Conservation (phyloP, 2,113 vertebrate species). For the Phaethon lepturus region DNA sequence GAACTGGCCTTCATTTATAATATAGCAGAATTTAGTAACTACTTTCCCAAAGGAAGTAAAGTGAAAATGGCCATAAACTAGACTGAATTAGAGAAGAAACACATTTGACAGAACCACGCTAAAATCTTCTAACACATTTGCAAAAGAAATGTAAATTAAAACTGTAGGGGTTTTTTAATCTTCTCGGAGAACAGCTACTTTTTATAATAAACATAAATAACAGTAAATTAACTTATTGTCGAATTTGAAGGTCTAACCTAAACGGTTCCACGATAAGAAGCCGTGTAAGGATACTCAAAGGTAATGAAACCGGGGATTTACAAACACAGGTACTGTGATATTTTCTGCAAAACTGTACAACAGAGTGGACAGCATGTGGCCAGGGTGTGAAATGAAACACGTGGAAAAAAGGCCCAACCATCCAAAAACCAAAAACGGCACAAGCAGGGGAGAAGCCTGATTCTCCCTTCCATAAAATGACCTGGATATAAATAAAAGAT, state of each 20-base stretch:
- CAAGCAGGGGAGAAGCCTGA: neutral
- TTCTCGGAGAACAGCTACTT: neutral
- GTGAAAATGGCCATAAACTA: slow-evolving; percentile 56
- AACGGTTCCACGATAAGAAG: neutral
- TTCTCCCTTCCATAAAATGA: neutral
- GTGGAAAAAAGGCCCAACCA: neutral
- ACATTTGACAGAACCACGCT: neutral
- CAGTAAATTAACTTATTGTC: neutral
- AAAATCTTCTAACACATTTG: slow-evolving; percentile 34
- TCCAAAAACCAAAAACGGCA: neutral
- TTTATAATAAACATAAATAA: neutral
- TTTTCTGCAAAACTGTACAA: neutral
- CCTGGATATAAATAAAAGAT: neutral
- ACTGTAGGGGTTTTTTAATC: neutral
- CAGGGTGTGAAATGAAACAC: neutral
- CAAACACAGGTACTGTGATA: neutral
- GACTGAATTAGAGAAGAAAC: slow-evolving; percentile 48
- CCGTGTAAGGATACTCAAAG: neutral
- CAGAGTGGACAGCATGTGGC: neutral
- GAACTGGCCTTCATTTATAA: slow-evolving; percentile 69
- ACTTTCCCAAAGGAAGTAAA: slow-evolving; percentile 53
- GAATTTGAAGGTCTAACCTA: neutral
- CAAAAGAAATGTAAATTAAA: slow-evolving; percentile 31
- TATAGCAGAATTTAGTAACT: slow-evolving; percentile 62
- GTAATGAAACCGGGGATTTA: neutral